These are phyloP conservation scores for Acipenser oxyrinchus DNA, from an alignment of 2,797 vertebrate species.

Conservation along the genomic window DNA sequence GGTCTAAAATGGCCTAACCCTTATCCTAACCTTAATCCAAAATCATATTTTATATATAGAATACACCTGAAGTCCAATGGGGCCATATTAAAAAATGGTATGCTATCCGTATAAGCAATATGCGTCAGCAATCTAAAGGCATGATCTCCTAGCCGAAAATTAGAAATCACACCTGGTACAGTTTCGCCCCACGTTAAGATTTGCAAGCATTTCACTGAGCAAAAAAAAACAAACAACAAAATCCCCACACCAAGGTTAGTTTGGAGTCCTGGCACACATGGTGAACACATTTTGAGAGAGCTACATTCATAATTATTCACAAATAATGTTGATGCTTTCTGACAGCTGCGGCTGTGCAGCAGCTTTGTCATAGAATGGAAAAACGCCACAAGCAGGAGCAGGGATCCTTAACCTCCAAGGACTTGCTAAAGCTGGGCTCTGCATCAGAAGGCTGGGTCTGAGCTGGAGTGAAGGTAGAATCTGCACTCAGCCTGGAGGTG, in stretches of 20 bases:
- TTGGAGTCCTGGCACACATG: conserved; percentile 1
- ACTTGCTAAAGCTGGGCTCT: conserved; percentile 10
- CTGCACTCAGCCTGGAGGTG: too few species aligned
- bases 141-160: conserved; percentile 18
- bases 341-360: conserved; percentile 20
- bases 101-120: too few species aligned
- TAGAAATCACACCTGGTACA: conserved; percentile 38
- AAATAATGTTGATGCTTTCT: conserved; percentile 22
- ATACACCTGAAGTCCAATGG: too few species aligned
- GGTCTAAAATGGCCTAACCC: too few species aligned
- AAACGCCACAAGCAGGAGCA: conserved; percentile 13
- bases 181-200: conserved; percentile 43
- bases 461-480: conserved; percentile 17
- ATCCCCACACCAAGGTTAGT: conserved; percentile 3
- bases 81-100: too few species aligned
- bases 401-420: conserved; percentile 17
- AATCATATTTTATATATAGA: too few species aligned
- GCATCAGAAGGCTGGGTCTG: conserved; percentile 8
- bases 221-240: not conserved
- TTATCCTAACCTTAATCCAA: too few species aligned
- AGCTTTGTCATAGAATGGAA: conserved; percentile 18
- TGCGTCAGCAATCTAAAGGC: too few species aligned
- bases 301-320: not conserved
- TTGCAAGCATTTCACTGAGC: conserved; percentile 21
- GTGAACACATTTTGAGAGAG: conserved; percentile 1